Evolutionary conservation across 2,113 vertebrate species (phyloP).

Genomic region (Paracanthobrama guichenoti): DNA sequence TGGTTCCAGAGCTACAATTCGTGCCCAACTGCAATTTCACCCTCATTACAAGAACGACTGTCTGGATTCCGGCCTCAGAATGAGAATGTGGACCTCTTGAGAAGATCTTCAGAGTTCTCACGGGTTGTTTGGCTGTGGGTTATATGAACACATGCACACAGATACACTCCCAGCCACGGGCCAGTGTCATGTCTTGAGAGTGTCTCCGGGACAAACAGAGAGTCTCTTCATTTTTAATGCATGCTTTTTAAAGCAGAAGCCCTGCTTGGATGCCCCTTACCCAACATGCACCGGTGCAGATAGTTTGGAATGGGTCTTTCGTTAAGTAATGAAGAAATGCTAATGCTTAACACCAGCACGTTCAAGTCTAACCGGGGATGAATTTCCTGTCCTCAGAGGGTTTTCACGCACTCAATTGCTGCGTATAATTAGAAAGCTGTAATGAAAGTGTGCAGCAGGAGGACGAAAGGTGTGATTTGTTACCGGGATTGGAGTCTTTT

Average conservation of each 20-base stretch:
- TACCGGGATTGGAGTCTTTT: slow-evolving; percentile 42
- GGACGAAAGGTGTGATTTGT: slow-evolving; percentile 49
- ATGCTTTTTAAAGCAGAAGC: slow-evolving; percentile 35
- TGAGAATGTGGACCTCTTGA: slow-evolving; percentile 25
- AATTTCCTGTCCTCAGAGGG: slow-evolving; percentile 41
- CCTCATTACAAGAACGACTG: slow-evolving; percentile 33
- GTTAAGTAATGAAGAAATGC: slow-evolving; percentile 6
- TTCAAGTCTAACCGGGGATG: slow-evolving; percentile 29
- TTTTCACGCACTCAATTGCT: slow-evolving; percentile 20
- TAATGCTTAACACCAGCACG: slow-evolving; percentile 37
- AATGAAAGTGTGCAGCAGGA: slow-evolving; percentile 43
- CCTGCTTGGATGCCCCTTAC: neutral
- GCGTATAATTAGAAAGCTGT: slow-evolving; percentile 42
- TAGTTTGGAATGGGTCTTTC: neutral
- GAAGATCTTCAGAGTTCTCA: slow-evolving; percentile 31
- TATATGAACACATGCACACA: slow-evolving; percentile 9
- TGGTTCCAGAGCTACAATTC: slow-evolving; percentile 32
- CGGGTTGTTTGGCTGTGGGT: slow-evolving; percentile 7
- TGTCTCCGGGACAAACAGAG: slow-evolving; percentile 43
- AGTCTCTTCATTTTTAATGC: slow-evolving; percentile 56
- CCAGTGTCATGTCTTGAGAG: slow-evolving; percentile 31
- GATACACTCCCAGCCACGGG: neutral
- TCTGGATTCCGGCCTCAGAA: slow-evolving; percentile 15
- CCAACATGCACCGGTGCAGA: neutral
- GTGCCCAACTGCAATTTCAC: slow-evolving; percentile 44